A percentile compares a stretch with the other conserved stretches of the same genome.
These are phyloP conservation scores for Actinemys pallida DNA, from an alignment of 2,113 vertebrate species.

Conservation along the genomic window DNA sequence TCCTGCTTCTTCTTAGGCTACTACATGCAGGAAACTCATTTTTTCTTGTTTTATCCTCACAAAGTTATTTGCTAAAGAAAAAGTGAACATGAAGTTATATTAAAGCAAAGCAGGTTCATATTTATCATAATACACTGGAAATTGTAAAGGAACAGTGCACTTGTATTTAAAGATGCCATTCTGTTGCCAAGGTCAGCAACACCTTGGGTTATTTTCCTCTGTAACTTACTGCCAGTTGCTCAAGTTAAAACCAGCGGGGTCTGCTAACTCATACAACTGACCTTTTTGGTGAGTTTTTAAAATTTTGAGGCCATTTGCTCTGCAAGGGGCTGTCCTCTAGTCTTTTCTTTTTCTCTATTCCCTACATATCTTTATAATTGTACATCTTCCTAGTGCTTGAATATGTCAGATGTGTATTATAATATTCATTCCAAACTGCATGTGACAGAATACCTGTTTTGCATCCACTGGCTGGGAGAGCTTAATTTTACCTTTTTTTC, in stretches of 20 bases:
- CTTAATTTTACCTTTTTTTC: neutral
- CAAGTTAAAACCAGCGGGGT: neutral
- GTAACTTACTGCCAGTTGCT: neutral
- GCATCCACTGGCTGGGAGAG: neutral
- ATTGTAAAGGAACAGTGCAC: neutral
- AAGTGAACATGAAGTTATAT: neutral
- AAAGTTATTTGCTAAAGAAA: neutral
- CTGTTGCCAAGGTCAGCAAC: neutral
- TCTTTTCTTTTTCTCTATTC: neutral
- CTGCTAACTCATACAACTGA: neutral
- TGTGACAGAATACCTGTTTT: neutral
- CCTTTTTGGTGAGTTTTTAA: neutral
- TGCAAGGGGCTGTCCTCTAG: neutral
- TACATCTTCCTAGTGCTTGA: neutral
- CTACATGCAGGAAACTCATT: neutral
- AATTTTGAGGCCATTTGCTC: neutral
- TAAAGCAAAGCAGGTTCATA: neutral
- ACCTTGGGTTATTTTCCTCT: neutral
- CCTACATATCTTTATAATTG: neutral
- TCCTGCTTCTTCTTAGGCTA: neutral
- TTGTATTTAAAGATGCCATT: neutral
- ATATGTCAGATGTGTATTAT: neutral
- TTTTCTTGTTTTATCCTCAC: constrained; percentile 30
- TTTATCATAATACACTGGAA: neutral
- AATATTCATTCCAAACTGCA: neutral